These are phyloP conservation scores for Tinamus major DNA, from an alignment of 2,797 vertebrate genomes.

Conservation along the genomic window DNA sequence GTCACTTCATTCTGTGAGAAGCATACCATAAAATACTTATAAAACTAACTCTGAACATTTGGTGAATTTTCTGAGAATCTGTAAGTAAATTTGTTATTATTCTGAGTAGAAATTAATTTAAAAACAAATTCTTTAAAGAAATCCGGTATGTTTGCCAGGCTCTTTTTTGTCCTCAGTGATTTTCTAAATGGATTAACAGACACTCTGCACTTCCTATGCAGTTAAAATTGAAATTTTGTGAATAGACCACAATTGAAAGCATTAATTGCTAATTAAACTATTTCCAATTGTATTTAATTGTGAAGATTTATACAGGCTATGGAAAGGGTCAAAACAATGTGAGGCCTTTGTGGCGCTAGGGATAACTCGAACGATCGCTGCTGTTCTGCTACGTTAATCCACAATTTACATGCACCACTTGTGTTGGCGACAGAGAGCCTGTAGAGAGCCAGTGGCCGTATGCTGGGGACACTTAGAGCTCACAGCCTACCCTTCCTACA, in stretches of 20 bases:
- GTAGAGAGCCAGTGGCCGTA: not conserved
- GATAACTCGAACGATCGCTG: fast-evolving
- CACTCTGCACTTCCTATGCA: not conserved
- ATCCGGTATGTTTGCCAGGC: not conserved
- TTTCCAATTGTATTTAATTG: not conserved
- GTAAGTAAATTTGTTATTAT: slow-evolving; percentile 6
- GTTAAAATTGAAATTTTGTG: not conserved
- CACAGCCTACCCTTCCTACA: not conserved
- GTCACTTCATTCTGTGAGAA: not conserved
- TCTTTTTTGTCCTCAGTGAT: not conserved
- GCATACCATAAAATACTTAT: not conserved
- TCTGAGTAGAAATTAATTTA: not conserved
- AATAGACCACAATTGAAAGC: not conserved
- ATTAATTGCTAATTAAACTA: not conserved
- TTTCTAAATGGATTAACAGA: not conserved
- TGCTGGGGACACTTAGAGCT: not conserved
- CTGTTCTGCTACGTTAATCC: fast-evolving
- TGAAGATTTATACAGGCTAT: not conserved
- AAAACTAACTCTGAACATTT: not conserved
- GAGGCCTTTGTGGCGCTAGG: not conserved
- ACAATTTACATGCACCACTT: not conserved
- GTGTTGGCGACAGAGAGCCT: not conserved
- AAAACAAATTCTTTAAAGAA: not conserved
- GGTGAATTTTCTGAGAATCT: not conserved
- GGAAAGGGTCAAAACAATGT: not conserved